phyloP scores from a whole-genome alignment of 2,797 vertebrate genomes.

The Helarctos malayanus region DNA sequence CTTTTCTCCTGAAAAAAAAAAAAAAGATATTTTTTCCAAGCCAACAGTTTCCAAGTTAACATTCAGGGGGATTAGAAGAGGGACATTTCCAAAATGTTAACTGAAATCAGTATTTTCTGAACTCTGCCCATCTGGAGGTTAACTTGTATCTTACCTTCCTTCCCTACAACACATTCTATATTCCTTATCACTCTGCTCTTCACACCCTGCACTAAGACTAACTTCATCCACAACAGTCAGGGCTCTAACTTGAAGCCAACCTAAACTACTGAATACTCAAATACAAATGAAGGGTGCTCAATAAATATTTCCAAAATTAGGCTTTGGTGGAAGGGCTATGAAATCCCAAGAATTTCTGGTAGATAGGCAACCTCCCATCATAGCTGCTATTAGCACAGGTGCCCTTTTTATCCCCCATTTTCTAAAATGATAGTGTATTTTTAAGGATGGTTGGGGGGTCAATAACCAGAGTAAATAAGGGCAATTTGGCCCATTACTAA shows the following conservation, averaged over 20 bases:
- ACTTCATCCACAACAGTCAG: neutral
- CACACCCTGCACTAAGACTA: neutral
- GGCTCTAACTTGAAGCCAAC: neutral
- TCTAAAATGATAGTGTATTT: constrained; percentile 25
- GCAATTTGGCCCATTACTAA: neutral
- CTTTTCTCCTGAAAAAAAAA: constrained; percentile 22
- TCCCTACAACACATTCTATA: neutral
- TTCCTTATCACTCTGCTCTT: neutral
- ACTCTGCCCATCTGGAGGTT: neutral
- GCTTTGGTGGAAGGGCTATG: neutral
- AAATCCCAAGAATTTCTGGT: neutral
- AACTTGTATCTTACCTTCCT: neutral
- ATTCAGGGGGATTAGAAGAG: neutral
- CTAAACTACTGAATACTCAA: neutral
- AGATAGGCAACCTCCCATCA: neutral
- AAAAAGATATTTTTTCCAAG: neutral
- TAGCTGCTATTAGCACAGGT: neutral
- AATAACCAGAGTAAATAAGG: neutral
- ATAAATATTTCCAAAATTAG: constrained; percentile 40
- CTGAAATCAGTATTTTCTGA: neutral
- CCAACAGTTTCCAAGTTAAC: neutral
- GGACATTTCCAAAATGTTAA: neutral
- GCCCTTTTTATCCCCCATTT: neutral
- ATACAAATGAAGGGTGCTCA: neutral
- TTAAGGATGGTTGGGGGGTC: neutral